Conservation (phyloP, 2,888 invertebrate genomes). For the Spilarctia lutea region DNA sequence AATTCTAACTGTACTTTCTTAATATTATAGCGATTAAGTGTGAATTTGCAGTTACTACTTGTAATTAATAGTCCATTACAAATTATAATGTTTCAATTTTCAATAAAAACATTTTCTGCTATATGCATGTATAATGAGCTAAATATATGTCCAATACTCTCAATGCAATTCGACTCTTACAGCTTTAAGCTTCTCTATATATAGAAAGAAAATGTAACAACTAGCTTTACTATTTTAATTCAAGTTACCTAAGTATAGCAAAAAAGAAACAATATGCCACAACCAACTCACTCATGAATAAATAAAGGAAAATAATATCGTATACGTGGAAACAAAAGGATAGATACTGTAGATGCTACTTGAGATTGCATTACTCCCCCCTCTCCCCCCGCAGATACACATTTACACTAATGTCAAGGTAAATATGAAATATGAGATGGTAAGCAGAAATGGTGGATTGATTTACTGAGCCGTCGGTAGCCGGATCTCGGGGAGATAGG, state of each 20-base stretch:
- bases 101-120: neutral
- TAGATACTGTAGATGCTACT: conserved; percentile 47
- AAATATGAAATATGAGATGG: conserved; percentile 70
- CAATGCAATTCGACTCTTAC: neutral
- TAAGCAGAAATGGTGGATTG: conserved; percentile 68
- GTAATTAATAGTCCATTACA: neutral
- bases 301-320: conserved; percentile 51
- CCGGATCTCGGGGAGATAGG: conserved; percentile 61
- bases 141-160: neutral
- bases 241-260: conserved; percentile 45
- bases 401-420: conserved; percentile 68
- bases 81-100: no score
- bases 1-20: neutral
- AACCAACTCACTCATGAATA: conserved; percentile 54
- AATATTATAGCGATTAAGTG: neutral
- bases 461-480: conserved; percentile 67
- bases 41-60: neutral
- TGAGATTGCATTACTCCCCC: conserved; percentile 59
- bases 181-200: neutral
- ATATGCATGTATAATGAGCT: neutral
- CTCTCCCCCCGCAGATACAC: conserved; percentile 59
- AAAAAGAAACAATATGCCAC: conserved; percentile 43
- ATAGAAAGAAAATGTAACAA: conserved; percentile 17
- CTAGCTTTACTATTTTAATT: conserved; percentile 13
- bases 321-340: conserved; percentile 47